Evolutionary conservation across 2,888 invertebrate genomes (phyloP).

Genomic region (Temnothorax rugatulus): DNA sequence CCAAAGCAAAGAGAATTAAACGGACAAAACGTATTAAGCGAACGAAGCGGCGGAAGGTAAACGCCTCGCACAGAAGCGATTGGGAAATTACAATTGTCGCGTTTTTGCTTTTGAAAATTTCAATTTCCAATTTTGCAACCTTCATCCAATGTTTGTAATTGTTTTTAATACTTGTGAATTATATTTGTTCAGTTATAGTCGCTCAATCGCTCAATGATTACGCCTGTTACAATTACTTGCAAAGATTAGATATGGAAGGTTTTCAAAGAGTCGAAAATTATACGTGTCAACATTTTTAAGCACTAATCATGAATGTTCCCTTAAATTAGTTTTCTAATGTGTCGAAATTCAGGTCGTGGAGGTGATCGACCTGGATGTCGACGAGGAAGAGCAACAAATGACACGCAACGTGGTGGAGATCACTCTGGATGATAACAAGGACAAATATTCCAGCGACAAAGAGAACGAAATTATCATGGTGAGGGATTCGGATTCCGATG

Average conservation of each 20-base stretch:
- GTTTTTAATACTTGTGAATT: not conserved
- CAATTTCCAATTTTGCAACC: not conserved
- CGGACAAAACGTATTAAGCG: slow-evolving; percentile 1
- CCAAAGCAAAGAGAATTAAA: not conserved
- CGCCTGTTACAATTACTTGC: not conserved
- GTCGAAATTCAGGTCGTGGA: slow-evolving; percentile 74
- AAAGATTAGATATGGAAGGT: not conserved
- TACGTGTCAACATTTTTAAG: not conserved
- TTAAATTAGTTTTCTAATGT: not conserved
- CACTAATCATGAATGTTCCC: not conserved
- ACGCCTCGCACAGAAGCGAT: not conserved
- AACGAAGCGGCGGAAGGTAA: slow-evolving; percentile 17
- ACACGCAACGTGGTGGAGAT: slow-evolving; percentile 79
- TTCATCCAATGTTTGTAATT: not conserved
- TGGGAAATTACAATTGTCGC: not conserved
- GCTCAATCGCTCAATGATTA: not conserved
- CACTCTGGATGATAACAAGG: slow-evolving; percentile 82
- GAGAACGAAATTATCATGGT: slow-evolving; percentile 85
- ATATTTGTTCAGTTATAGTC: not conserved
- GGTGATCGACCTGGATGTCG: slow-evolving; percentile 83
- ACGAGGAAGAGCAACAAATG: slow-evolving; percentile 76
- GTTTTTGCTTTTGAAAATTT: not conserved
- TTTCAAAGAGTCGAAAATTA: slow-evolving; percentile 58
- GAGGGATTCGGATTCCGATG: slow-evolving; percentile 79
- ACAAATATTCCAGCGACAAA: slow-evolving; percentile 84